phyloP scores from a whole-genome alignment of 1,140 invertebrate genomes.

The Aphidius gifuensis region DNA sequence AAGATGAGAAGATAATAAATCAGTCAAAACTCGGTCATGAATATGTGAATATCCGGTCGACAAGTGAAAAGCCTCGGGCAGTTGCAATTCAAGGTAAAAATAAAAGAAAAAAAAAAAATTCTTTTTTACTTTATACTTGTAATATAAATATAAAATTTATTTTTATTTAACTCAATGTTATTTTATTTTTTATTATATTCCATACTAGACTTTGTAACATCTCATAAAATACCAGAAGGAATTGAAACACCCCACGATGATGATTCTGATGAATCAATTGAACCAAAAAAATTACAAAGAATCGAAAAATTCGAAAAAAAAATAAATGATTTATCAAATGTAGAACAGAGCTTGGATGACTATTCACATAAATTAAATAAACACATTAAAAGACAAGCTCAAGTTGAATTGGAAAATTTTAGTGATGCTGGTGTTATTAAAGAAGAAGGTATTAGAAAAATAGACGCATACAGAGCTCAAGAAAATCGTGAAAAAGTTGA shows the following conservation, averaged over 20 bases:
- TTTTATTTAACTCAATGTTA: no score
- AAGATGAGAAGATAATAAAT: conserved; percentile 24
- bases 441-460: conserved; percentile 37
- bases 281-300: conserved; percentile 30
- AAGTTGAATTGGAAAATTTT: conserved; percentile 46
- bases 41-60: conserved; percentile 25
- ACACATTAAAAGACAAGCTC: conserved; percentile 33
- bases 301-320: conserved; percentile 40
- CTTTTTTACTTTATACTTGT: no score
- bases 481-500: conserved; percentile 28
- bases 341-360: conserved; percentile 32
- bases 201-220: conserved; percentile 44
- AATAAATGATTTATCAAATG: conserved; percentile 24
- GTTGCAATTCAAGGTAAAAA: conserved; percentile 30
- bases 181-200: no score
- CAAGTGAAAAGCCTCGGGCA: conserved; percentile 18
- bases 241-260: conserved; percentile 30
- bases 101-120: not conserved
- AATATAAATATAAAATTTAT: no score
- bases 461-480: conserved; percentile 29
- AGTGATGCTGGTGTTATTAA: conserved; percentile 42
- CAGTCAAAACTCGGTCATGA: conserved; percentile 24
- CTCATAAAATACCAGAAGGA: conserved; percentile 43
- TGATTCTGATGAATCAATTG: conserved; percentile 32
- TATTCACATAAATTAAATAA: conserved; percentile 27